Conservation (phyloP, 2,113 vertebrate genomes). For the Eonycteris spelaea region DNA sequence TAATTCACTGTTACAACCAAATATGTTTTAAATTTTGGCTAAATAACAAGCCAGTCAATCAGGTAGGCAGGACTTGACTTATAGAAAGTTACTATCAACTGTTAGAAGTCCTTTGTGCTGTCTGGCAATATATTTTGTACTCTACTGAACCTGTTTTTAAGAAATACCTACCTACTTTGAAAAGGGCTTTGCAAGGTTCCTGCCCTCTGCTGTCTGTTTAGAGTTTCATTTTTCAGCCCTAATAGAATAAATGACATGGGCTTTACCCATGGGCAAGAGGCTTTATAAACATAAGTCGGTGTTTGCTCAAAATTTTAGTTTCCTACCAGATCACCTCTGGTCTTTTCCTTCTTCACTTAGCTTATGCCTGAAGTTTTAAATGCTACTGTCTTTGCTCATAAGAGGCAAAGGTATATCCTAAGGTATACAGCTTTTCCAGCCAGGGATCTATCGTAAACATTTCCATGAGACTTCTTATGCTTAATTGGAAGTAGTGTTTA, state of each 20-base stretch:
- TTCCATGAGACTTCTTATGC: not conserved
- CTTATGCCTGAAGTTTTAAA: constrained; percentile 29
- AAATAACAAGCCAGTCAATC: not conserved
- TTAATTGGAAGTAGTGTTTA: not conserved
- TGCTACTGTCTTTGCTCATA: not conserved
- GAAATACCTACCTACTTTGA: not conserved
- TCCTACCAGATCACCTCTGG: not conserved
- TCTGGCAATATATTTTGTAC: not conserved
- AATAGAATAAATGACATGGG: not conserved
- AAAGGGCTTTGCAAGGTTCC: not conserved
- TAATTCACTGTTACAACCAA: not conserved
- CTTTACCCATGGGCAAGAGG: not conserved
- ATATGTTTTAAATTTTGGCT: not conserved
- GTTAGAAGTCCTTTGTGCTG: not conserved
- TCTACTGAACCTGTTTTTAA: not conserved
- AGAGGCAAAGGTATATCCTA: not conserved
- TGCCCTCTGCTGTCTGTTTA: constrained; percentile 31
- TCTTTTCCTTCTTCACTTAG: not conserved
- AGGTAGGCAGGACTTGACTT: not conserved
- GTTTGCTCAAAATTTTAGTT: not conserved
- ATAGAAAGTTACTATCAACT: not conserved
- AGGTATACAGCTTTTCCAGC: not conserved
- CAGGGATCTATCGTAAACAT: not conserved
- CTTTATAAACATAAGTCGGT: not conserved
- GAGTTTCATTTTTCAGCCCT: not conserved